phyloP scores from a whole-genome alignment of 2,888 invertebrate species.

The Yponomeuta sedellus region DNA sequence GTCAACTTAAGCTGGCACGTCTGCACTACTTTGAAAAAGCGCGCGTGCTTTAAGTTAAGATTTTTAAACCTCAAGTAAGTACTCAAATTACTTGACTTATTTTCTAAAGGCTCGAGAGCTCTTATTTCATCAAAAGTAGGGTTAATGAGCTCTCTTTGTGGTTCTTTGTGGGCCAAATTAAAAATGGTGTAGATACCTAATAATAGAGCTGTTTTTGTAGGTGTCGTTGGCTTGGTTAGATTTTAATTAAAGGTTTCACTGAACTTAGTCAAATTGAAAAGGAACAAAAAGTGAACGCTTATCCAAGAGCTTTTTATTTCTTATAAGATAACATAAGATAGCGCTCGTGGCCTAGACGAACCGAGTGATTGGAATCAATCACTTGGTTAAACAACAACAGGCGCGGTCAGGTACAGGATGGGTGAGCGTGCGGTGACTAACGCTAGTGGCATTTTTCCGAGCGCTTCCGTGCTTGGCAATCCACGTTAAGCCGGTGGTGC shows the following conservation, averaged over 20 bases:
- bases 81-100: conserved; percentile 3
- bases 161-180: neutral
- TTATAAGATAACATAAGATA: too few species aligned
- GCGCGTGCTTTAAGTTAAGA: neutral
- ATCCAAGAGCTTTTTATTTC: too few species aligned
- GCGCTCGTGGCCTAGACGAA: too few species aligned
- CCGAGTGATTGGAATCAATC: too few species aligned
- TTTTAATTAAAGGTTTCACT: neutral
- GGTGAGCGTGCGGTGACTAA: too few species aligned
- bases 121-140: conserved; percentile 1
- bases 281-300: neutral
- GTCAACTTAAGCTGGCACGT: neutral
- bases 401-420: too few species aligned
- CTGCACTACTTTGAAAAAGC: neutral
- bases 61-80: neutral
- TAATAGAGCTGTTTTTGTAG: neutral
- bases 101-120: neutral
- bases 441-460: too few species aligned
- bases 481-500: too few species aligned
- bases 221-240: neutral
- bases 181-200: neutral
- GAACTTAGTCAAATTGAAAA: neutral
- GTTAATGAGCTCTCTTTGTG: neutral
- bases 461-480: too few species aligned
- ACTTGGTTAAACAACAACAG: too few species aligned